Evolutionary conservation across 1,140 invertebrate genomes (phyloP), one percentile per base, ranked within the genome.

Genomic region (Drosophila ananassae): DNA sequence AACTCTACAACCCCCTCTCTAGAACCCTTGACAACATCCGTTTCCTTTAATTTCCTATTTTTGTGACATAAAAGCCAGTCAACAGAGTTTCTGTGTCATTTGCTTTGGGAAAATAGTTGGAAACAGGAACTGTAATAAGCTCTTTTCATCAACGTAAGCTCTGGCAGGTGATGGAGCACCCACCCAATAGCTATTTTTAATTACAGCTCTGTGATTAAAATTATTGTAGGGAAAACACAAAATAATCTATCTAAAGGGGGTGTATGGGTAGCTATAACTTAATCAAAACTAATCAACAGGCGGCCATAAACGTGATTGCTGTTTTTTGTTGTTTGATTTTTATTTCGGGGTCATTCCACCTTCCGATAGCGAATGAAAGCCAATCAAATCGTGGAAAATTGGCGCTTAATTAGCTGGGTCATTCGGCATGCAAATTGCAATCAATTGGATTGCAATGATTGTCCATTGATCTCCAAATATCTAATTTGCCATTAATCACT

Each of bases 231-330:
- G 1, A 17, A 17, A 17, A 17, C 17, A 17, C 17, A 17, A 17
- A 17, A 17, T 17, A 17, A 17, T 17, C 17, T 17, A 17, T 17
- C 17, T 17, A 17, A 17, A 17, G 17, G 17, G 17, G 17, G 17
- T 17, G 17, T 17, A 17, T 17, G 17, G 17, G 17, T 17, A 17
- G 17, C 17, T 54, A 73, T 69, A 73, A 69, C 62, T 74, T 48
- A 61, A 71, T 78, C 79, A 83, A 79, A 83, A 79, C 64, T 83
- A 75, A 83, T 83, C 79, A 73, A 66, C 55, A 54, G 37, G 62
- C 59, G 30, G 51, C 34, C 47, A 62, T 48, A 51, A 58, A 57
- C 48, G 25, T 51, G 44, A 52, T 75, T 59, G 48, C 34, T 41
- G 10, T 34, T 22, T 37, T 58, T 58, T 57, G 44, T 21, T 67